phyloP scores from a whole-genome alignment of 2,888 invertebrate genomes.

The Melangyna quadrimaculata region DNA sequence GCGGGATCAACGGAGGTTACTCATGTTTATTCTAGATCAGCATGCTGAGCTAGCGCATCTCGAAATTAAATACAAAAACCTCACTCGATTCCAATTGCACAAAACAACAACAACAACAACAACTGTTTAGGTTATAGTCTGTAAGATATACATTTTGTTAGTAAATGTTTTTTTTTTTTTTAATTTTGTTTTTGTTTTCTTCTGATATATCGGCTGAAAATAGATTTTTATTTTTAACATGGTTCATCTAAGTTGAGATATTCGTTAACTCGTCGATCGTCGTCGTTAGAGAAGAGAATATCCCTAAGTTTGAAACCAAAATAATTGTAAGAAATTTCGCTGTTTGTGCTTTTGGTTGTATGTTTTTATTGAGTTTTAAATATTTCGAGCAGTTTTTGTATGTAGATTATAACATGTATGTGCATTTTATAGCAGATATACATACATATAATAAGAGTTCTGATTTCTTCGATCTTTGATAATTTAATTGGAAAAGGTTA shows the following conservation, averaged over 20 bases:
- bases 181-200: not conserved
- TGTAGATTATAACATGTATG: not conserved
- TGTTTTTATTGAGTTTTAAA: not conserved
- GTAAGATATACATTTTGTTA: conserved; percentile 35
- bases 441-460: not conserved
- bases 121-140: conserved; percentile 63
- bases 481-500: not conserved
- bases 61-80: conserved; percentile 43
- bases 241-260: conserved; percentile 61
- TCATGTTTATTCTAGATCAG: conserved; percentile 33
- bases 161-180: conserved; percentile 24
- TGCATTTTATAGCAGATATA: not conserved
- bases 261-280: conserved; percentile 53
- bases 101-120: no score
- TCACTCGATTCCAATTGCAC: conserved; percentile 48
- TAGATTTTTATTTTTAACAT: conserved; percentile 69
- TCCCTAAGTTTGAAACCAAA: conserved; percentile 9
- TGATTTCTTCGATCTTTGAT: not conserved
- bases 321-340: conserved; percentile 42
- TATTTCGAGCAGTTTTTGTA: not conserved
- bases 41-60: conserved; percentile 34
- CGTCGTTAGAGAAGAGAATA: conserved; percentile 28
- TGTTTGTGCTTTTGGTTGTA: conserved; percentile 37
- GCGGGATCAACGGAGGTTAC: conserved; percentile 64
- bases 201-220: conserved; percentile 57